Evolutionary conservation across 2,797 vertebrate genomes (phyloP).

Genomic region (Florisuga fusca): DNA sequence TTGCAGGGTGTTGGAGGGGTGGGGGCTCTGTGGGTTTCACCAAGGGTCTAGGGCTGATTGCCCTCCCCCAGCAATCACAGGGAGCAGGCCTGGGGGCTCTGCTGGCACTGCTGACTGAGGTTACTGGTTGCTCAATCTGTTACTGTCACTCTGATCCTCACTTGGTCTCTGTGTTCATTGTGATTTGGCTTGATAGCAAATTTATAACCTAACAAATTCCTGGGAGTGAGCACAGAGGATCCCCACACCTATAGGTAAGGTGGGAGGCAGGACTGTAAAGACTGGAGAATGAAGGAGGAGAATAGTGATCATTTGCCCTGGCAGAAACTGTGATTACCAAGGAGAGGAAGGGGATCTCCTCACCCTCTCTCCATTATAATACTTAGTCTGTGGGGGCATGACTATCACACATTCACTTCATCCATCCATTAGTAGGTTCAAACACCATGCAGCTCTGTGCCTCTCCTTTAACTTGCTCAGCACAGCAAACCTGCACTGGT

Average conservation of each 20-base stretch:
- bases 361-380: neutral
- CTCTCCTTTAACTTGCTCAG: neutral
- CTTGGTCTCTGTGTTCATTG: neutral
- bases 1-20: too few species aligned
- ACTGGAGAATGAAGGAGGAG: neutral
- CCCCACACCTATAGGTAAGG: neutral
- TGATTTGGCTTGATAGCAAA: neutral
- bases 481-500: accelerated
- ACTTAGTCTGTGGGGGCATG: too few species aligned
- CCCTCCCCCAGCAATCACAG: too few species aligned
- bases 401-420: too few species aligned
- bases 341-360: neutral
- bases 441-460: too few species aligned
- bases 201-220: neutral
- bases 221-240: too few species aligned
- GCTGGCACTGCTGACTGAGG: neutral
- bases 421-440: too few species aligned
- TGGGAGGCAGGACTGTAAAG: neutral
- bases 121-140: neutral
- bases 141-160: neutral
- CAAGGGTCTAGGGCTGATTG: accelerated
- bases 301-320: neutral
- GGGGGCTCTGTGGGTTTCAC: neutral
- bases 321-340: neutral
- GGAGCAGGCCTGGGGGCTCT: neutral